These are phyloP conservation scores for Frankliniella intonsa DNA, from an alignment of 2,888 invertebrate genomes.

Conservation along the genomic window DNA sequence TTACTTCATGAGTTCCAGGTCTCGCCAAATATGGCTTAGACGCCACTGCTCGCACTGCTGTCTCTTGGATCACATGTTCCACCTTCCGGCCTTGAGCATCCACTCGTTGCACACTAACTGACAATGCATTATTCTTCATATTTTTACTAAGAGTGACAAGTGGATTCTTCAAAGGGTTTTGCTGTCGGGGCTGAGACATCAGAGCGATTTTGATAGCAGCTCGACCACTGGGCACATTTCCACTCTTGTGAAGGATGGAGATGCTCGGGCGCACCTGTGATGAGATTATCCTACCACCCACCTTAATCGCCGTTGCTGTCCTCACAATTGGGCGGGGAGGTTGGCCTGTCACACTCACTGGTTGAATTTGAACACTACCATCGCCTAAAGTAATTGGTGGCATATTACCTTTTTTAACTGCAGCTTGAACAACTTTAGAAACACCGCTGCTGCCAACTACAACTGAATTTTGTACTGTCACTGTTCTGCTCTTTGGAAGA, in stretches of 20 bases:
- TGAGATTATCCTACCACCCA: constrained; percentile 7
- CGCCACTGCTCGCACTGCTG: constrained; percentile 7
- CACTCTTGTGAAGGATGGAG: not conserved
- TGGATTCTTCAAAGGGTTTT: not conserved
- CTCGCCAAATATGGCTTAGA: not conserved
- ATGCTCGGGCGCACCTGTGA: constrained; percentile 9
- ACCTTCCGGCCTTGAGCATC: constrained; percentile 12
- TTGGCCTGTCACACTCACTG: constrained; percentile 19
- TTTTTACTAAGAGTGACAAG: constrained; percentile 1
- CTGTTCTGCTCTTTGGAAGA: not conserved
- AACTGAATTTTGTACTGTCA: constrained; percentile 10
- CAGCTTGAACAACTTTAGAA: constrained; percentile 2
- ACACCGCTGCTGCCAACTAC: not conserved
- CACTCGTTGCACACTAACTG: not conserved
- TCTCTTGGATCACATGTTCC: not conserved
- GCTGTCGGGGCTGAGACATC: not conserved
- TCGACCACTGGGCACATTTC: not conserved
- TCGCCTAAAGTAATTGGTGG: constrained; percentile 18
- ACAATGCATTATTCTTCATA: constrained; percentile 5
- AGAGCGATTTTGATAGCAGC: not conserved
- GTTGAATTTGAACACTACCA: constrained; percentile 22
- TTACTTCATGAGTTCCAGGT: not conserved
- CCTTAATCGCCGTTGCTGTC: not conserved
- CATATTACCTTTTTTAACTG: constrained; percentile 18
- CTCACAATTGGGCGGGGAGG: not conserved